phyloP scores from a whole-genome alignment of 2,888 invertebrate genomes.

The Thera britannica region DNA sequence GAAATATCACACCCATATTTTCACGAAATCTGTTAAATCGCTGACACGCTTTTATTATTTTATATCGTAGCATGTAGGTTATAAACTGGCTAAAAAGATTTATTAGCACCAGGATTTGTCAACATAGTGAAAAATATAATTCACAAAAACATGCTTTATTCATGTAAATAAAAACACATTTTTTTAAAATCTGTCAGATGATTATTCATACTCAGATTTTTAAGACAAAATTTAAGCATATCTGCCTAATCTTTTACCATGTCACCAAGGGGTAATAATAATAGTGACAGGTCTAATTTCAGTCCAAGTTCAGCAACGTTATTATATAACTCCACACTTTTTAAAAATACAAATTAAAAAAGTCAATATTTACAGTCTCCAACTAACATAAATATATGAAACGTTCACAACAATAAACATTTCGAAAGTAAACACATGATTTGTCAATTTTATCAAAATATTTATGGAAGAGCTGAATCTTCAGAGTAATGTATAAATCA shows the following conservation, averaged over 20 bases:
- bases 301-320: not conserved
- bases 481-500: conserved; percentile 8
- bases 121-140: too few species aligned
- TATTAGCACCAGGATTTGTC: too few species aligned
- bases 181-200: too few species aligned
- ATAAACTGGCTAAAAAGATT: too few species aligned
- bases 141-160: too few species aligned
- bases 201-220: too few species aligned
- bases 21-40: conserved; percentile 6
- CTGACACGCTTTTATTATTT: conserved; percentile 4
- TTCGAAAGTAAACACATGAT: conserved; percentile 3
- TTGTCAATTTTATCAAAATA: conserved; percentile 8
- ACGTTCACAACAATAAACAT: not conserved
- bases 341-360: not conserved
- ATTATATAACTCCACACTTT: not conserved
- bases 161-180: too few species aligned
- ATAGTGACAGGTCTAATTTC: not conserved
- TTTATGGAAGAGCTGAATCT: conserved; percentile 5
- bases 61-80: not conserved
- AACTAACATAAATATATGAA: too few species aligned
- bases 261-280: too few species aligned
- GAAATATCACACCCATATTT: conserved; percentile 11
- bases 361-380: not conserved
- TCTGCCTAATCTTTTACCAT: too few species aligned
- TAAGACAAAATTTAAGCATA: too few species aligned